Percentiles rank a stretch among this genome's conserved stretches.
Conservation (phyloP, 1,140 invertebrate genomes). For the Calephelis nemesis region DNA sequence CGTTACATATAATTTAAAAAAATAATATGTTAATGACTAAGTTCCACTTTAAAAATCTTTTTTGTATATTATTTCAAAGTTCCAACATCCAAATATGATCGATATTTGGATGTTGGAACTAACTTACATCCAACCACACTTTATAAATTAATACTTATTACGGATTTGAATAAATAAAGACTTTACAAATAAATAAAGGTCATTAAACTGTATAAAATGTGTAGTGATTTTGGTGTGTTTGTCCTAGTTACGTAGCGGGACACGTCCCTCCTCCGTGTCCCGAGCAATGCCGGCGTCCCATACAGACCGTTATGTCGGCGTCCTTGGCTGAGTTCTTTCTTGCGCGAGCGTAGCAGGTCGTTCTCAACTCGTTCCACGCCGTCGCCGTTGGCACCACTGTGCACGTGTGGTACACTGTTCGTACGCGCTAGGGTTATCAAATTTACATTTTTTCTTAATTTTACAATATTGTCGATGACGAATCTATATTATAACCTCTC, state of each 20-base stretch:
- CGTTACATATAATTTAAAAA: too few species aligned
- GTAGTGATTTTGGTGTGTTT: not conserved
- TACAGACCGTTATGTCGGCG: constrained; percentile 70
- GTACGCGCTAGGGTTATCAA: constrained; percentile 22
- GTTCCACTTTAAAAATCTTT: too few species aligned
- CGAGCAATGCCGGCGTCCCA: constrained; percentile 32
- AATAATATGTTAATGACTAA: too few species aligned
- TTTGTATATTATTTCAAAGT: too few species aligned
- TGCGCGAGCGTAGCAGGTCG: constrained; percentile 69
- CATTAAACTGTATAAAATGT: not conserved
- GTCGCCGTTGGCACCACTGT: constrained; percentile 44
- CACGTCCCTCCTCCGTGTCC: constrained; percentile 27
- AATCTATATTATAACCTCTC: too few species aligned
- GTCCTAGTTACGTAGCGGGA: constrained; percentile 16
- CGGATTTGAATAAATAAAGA: not conserved
- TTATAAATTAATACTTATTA: not conserved
- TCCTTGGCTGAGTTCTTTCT: constrained; percentile 78
- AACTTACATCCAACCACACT: not conserved
- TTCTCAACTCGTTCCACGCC: constrained; percentile 67
- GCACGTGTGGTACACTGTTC: constrained; percentile 50
- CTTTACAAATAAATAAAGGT: not conserved
- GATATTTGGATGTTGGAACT: too few species aligned
- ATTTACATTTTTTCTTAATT: not conserved
- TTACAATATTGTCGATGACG: not conserved
- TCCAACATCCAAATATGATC: too few species aligned